Base-by-base conservation (phyloP, 2,888 invertebrate genomes). In the Stegana nigrithorax region DNA sequence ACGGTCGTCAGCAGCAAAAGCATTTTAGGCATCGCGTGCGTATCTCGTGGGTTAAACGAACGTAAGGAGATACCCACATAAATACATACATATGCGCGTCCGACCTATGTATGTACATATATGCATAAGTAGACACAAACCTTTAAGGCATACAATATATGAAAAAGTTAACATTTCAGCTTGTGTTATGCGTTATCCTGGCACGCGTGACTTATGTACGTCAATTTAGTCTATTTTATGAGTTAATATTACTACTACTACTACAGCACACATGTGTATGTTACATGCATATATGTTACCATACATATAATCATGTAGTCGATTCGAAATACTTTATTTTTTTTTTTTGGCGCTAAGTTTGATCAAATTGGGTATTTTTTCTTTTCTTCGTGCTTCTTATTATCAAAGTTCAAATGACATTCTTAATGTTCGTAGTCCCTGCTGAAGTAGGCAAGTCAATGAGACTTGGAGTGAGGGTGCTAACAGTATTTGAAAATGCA, bases 11-110 rank as follows among this genome's bases (percentile, higher is more conserved):
- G 32, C 3, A 59, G 4, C 21, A 21, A 32, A 27, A 47, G 32
- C n/a, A n/a, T 55, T 55, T 25, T 14, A 44, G 44, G 14, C 50
- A 59, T 59, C 25, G 59, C 59, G 59, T 59, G 59, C 50, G 17
- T 59, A 47, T 32, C 39, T 42, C 42, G 23, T n/a, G 17, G 42
- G 14, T 53, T 53, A 17, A 44, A 26, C 21, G 21, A n/a, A 26
- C n/a, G 19, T 36, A 55, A 29, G 17, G 17, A 39, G 39, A 39
- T 39, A 39, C 39, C 12, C 6, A 55, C 21, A 55, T 58, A 58
- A 19, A 45, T 45, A 58, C 6, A 29, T 42, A 53, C 10, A 36
- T 25, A 39, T 39, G 14, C 17, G 6, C n/a, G n/a, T n/a, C n/a
- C n/a, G n/a, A n/a, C n/a, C n/a, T 39, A 39, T 8, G 14, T 10